Evolutionary conservation across 2,797 vertebrate species (phyloP).

Genomic region (Acanthopagrus latus): DNA sequence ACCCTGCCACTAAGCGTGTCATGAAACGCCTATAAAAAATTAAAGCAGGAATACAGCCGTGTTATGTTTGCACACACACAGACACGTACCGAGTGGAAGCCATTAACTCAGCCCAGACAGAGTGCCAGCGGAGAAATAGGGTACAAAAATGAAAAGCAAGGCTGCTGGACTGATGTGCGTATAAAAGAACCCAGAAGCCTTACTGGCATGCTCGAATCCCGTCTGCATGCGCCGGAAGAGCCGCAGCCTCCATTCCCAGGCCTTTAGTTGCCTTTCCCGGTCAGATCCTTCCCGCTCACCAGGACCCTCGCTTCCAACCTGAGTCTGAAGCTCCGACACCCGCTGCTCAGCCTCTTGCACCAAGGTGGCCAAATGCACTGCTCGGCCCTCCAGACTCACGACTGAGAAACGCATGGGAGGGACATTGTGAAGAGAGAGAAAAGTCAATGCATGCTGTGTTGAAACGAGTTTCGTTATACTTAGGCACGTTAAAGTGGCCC

Average conservation of each 20-base stretch:
- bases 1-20: slow-evolving; percentile 65
- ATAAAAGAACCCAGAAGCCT: slow-evolving; percentile 42
- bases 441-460: not conserved
- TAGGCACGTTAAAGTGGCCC: not conserved
- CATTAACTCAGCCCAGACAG: slow-evolving; percentile 76
- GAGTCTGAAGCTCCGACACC: slow-evolving; percentile 87
- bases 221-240: slow-evolving; percentile 95
- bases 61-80: slow-evolving; percentile 43
- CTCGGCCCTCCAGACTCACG: slow-evolving; percentile 90
- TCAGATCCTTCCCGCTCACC: slow-evolving; percentile 83
- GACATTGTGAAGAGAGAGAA: not conserved
- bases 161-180: not conserved
- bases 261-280: slow-evolving; percentile 90
- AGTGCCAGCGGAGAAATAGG: slow-evolving; percentile 59
- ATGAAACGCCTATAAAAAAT: slow-evolving; percentile 77
- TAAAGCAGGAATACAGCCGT: slow-evolving; percentile 71
- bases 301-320: slow-evolving; percentile 86
- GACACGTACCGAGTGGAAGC: slow-evolving; percentile 60
- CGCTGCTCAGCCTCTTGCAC: slow-evolving; percentile 92
- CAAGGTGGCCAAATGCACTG: slow-evolving; percentile 89
- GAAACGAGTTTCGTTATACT: not conserved
- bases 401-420: slow-evolving; percentile 76
- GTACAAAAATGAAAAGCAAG: slow-evolving; percentile 64
- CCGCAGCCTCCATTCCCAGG: slow-evolving; percentile 93
- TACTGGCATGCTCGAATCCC: slow-evolving; percentile 87